Conservation (phyloP, 2,888 invertebrate genomes). For the Dynastes hyllus region DNA sequence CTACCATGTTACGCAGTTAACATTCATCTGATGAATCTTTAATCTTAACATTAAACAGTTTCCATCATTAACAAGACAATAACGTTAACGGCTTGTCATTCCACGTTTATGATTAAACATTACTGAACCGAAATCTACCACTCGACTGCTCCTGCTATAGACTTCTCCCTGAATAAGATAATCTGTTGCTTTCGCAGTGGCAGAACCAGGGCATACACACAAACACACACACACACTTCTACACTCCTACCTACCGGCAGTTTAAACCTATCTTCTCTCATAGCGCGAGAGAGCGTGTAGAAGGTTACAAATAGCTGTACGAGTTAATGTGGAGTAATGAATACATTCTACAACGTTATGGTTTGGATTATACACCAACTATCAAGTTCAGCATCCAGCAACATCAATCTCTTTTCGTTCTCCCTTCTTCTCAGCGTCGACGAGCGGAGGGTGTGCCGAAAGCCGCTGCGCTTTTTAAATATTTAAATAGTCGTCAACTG, state of each 20-base stretch:
- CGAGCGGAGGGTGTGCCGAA: conserved; percentile 34
- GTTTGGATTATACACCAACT: conserved; percentile 72
- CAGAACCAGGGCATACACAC: conserved; percentile 48
- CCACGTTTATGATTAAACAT: conserved; percentile 47
- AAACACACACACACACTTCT: background rate
- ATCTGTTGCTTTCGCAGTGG: conserved; percentile 58
- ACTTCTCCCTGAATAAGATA: conserved; percentile 54
- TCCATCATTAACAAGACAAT: conserved; percentile 40
- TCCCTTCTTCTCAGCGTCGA: conserved; percentile 56
- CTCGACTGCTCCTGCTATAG: conserved; percentile 8
- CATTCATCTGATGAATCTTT: conserved; percentile 30
- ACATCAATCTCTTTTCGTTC: conserved; percentile 68
- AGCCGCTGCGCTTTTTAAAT: conserved; percentile 45
- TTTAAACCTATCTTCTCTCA: conserved; percentile 48
- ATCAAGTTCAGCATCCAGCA: conserved; percentile 70
- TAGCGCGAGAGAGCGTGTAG: conserved; percentile 44
- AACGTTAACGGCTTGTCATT: conserved; percentile 37
- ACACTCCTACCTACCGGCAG: background rate
- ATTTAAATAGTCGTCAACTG: conserved; percentile 45
- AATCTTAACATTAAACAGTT: conserved; percentile 37
- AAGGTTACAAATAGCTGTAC: conserved; percentile 68
- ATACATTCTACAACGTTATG: conserved; percentile 72
- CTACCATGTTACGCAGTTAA: background rate
- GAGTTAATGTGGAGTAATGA: conserved; percentile 71
- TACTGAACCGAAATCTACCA: conserved; percentile 43